A percentile compares a stretch with the other conserved stretches of the same genome.
Evolutionary conservation across 2,888 invertebrate genomes (phyloP).

Genomic region (Melinaea marsaeus): DNA sequence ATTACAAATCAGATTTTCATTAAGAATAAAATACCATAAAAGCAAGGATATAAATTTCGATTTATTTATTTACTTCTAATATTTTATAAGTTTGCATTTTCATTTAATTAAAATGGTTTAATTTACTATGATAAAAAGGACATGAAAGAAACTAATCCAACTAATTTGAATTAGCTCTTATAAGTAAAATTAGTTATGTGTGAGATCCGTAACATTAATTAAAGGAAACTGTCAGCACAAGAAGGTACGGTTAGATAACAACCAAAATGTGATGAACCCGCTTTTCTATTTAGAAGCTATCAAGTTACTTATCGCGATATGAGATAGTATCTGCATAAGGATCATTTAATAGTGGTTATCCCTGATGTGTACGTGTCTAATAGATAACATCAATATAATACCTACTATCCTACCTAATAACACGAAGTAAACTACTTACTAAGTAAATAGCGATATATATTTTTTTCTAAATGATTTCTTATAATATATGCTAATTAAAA

Average conservation of each 20-base stretch:
- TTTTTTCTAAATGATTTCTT: neutral
- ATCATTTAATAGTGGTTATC: constrained; percentile 12
- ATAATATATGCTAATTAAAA: neutral
- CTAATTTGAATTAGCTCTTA: constrained; percentile 51
- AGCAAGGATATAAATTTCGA: too few relatives aligned
- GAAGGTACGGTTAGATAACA: constrained; percentile 59
- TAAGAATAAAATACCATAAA: too few relatives aligned
- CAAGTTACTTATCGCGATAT: constrained; percentile 11
- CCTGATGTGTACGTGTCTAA: constrained; percentile 50
- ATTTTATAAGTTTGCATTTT: too few relatives aligned
- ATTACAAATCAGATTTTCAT: too few relatives aligned
- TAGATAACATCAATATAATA: constrained; percentile 41
- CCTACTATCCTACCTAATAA: constrained; percentile 3
- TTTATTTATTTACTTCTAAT: too few relatives aligned
- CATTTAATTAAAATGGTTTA: too few relatives aligned
- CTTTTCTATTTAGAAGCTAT: constrained; percentile 29
- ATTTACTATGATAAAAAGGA: neutral
- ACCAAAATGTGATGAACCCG: constrained; percentile 50
- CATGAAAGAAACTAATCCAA: constrained; percentile 42
- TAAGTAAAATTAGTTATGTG: constrained; percentile 55
- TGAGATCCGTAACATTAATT: constrained; percentile 62
- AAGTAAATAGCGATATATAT: neutral
- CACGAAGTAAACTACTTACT: too few relatives aligned
- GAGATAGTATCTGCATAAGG: constrained; percentile 9
- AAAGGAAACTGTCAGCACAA: constrained; percentile 70